Evolutionary conservation across 2,888 invertebrate genomes (phyloP), one percentile per base, ranked within the genome.

Genomic region (Diploptera punctata): DNA sequence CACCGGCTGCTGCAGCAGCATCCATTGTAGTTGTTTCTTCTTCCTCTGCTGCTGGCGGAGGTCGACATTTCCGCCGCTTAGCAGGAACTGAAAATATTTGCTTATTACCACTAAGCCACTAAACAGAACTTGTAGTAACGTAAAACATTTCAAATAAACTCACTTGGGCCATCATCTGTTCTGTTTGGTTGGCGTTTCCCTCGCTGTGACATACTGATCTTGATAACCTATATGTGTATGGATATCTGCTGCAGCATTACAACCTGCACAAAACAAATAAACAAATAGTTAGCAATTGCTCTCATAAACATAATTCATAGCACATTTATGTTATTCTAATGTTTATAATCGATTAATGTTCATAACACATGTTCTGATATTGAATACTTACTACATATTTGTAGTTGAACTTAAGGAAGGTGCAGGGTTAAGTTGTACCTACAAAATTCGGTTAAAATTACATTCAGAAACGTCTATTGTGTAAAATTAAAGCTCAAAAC

Each of bases 21-120:
- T 65, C 61, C 74, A 77, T 68, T 21, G 60, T 38, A 21, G 83
- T 83, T 81, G 83, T 82, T 81, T 82, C 85, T 80, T 86, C 88
- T 84, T 87, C 88, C 80, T 83, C 83, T 78, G 82, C 83, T 79
- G 83, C 81, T 78, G 89, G 88, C 78, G 89, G 88, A 78, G 89
- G 88, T 83, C 90, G 87, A 82, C 91, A 91, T 85, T 92, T 91
- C 80, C 91, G 90, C 85, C 91, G 88, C 86, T 92, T 92, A 82
- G 88, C 86, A 81, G 91, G 82, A 74, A 79, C 81, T 81, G 75
- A 57, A 76, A 73, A 68, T 19, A 21, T 52, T 2, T 52, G 52
- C n/a, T 19, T 18, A 16, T 1, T 52, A 33, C 18, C 67, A 60
- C n/a, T n/a, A n/a, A n/a, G n/a, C n/a, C n/a, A n/a, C n/a, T n/a